Conservation (phyloP, 2,797 vertebrate species). For the Cynopterus sphinx region DNA sequence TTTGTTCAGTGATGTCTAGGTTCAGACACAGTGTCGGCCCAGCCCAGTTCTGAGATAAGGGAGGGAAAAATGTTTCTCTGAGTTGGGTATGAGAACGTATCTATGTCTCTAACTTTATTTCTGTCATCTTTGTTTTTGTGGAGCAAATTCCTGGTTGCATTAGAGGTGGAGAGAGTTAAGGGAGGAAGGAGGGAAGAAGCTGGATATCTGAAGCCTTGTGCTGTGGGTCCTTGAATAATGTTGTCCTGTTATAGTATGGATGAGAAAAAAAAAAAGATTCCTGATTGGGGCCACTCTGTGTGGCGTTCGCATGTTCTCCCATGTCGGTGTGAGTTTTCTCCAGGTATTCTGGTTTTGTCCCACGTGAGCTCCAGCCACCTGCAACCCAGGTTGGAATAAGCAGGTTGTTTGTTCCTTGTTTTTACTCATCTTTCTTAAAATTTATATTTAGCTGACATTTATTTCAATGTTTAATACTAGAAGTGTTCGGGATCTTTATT, state of each 20-base stretch:
- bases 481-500: not conserved
- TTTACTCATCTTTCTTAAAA: not conserved
- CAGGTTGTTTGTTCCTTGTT: not conserved
- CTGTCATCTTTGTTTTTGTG: slow-evolving; percentile 30
- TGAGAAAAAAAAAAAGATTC: not conserved
- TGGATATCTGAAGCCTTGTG: not conserved
- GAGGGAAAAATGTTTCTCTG: not conserved
- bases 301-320: no score
- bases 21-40: slow-evolving; percentile 37
- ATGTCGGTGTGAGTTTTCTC: not conserved
- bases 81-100: not conserved
- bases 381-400: not conserved
- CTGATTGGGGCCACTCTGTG: not conserved
- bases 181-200: not conserved
- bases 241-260: not conserved
- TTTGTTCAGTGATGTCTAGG: slow-evolving; percentile 61
- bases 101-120: not conserved
- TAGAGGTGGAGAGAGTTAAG: not conserved
- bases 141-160: not conserved
- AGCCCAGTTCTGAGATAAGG: not conserved
- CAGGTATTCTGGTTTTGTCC: not conserved
- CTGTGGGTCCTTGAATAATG: not conserved
- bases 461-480: not conserved
- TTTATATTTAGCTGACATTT: not conserved
- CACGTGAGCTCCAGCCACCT: not conserved